A percentile compares a stretch with the other conserved stretches of the same genome.
Evolutionary conservation across 2,888 invertebrate species (phyloP).

Genomic region (Timandra comae): DNA sequence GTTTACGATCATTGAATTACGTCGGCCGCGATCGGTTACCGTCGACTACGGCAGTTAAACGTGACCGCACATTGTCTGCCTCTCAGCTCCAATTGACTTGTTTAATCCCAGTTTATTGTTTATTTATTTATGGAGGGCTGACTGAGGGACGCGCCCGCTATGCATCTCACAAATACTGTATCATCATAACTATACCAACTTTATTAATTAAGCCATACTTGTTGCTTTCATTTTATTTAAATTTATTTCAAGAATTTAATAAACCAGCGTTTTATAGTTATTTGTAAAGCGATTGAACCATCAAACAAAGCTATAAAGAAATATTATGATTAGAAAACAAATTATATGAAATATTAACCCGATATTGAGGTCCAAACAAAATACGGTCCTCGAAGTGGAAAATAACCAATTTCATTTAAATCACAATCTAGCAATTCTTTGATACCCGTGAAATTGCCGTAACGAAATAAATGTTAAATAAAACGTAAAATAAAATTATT

Average conservation of each 20-base stretch:
- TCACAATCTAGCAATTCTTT: slow-evolving; percentile 74
- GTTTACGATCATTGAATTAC: slow-evolving; percentile 75
- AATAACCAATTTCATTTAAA: slow-evolving; percentile 75
- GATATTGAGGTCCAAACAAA: slow-evolving; percentile 33
- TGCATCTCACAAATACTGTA: background rate
- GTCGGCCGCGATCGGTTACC: slow-evolving; percentile 62
- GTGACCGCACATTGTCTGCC: slow-evolving; percentile 70
- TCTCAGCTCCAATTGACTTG: slow-evolving; percentile 65
- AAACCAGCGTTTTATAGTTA: slow-evolving; percentile 5
- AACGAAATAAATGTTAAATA: slow-evolving; percentile 77
- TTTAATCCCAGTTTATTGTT: slow-evolving; percentile 70
- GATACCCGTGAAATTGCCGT: slow-evolving; percentile 77
- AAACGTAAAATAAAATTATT: slow-evolving; percentile 77
- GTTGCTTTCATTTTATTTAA: too few species aligned
- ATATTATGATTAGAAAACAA: slow-evolving; percentile 59
- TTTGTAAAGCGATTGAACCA: slow-evolving; percentile 26
- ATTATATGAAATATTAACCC: slow-evolving; percentile 66
- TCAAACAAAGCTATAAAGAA: slow-evolving; percentile 38
- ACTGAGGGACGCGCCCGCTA: slow-evolving; percentile 8
- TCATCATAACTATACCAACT: too few species aligned
- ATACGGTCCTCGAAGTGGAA: slow-evolving; percentile 66
- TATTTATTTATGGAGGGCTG: slow-evolving; percentile 52
- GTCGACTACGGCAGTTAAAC: slow-evolving; percentile 63
- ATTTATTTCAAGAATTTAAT: too few species aligned
- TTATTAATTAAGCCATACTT: too few species aligned